Evolutionary conservation across 2,113 vertebrate species (phyloP).

Genomic region (Scolopax mira): DNA sequence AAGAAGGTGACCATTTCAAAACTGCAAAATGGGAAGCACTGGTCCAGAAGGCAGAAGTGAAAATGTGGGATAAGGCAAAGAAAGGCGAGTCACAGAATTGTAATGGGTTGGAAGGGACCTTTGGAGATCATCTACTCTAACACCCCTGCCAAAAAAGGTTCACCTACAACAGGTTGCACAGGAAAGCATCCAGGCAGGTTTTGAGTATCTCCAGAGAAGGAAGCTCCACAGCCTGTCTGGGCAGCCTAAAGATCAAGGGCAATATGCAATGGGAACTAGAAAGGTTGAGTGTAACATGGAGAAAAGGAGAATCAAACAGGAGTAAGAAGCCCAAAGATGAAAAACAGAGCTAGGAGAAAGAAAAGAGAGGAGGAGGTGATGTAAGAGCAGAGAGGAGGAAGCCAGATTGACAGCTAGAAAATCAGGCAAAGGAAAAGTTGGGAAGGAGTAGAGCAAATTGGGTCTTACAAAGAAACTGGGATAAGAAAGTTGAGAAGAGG

Average conservation of each 20-base stretch:
- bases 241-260: neutral
- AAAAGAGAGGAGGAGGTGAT: neutral
- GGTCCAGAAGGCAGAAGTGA: neutral
- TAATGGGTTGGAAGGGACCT: no score
- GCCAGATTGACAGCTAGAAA: neutral
- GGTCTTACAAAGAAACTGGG: neutral
- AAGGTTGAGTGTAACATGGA: neutral
- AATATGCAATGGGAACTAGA: fast-evolving
- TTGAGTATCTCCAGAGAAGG: no score
- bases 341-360: neutral
- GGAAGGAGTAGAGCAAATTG: neutral
- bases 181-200: no score
- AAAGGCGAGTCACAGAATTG: neutral
- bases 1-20: neutral
- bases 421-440: neutral
- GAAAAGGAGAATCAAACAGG: neutral
- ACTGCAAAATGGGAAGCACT: neutral
- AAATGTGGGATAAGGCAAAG: neutral
- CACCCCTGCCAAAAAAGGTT: no score
- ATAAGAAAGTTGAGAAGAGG: neutral
- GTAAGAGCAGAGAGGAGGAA: neutral
- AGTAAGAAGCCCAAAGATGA: neutral
- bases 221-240: no score
- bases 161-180: no score
- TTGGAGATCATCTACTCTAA: no score